Evolutionary conservation across 35 echinoderm and acorn worm genomes (phyloP).

Genomic region (Eucidaris tribuloides): DNA sequence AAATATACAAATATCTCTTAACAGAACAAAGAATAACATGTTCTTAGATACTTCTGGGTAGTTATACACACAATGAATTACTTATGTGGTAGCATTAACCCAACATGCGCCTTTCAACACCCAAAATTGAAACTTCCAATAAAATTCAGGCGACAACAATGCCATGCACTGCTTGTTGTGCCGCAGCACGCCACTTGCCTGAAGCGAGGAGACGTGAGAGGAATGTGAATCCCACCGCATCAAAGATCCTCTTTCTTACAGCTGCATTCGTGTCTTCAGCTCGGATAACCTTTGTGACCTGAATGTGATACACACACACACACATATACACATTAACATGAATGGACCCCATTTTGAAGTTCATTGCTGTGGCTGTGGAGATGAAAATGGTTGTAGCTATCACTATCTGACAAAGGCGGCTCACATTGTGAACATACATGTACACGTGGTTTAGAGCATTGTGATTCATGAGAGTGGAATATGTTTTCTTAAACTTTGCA

Average conservation of each 20-base stretch:
- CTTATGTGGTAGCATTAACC: too few relatives aligned
- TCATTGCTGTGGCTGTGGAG: not conserved
- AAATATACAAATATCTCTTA: too few relatives aligned
- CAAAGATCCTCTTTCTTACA: constrained; percentile 64
- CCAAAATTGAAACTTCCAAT: too few relatives aligned
- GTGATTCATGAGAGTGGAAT: not conserved
- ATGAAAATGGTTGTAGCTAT: not conserved
- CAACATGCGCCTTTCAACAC: too few relatives aligned
- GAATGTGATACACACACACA: not conserved
- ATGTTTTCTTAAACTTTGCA: not conserved
- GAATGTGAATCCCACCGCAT: constrained; percentile 90
- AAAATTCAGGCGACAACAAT: too few relatives aligned
- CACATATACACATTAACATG: not conserved
- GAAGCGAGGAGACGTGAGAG: constrained; percentile 80
- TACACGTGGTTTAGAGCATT: not conserved
- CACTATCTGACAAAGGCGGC: not conserved
- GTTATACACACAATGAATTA: too few relatives aligned
- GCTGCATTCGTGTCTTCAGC: constrained; percentile 65
- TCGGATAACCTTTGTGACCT: constrained; percentile 84
- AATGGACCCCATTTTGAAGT: not conserved
- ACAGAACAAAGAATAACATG: too few relatives aligned
- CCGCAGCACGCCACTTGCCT: constrained; percentile 11
- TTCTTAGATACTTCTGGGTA: too few relatives aligned
- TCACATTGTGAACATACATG: not conserved
- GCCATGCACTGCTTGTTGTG: not conserved